These are phyloP conservation scores for Drosophila ustulata DNA, from an alignment of 2,888 invertebrate genomes.

Conservation along the genomic window DNA sequence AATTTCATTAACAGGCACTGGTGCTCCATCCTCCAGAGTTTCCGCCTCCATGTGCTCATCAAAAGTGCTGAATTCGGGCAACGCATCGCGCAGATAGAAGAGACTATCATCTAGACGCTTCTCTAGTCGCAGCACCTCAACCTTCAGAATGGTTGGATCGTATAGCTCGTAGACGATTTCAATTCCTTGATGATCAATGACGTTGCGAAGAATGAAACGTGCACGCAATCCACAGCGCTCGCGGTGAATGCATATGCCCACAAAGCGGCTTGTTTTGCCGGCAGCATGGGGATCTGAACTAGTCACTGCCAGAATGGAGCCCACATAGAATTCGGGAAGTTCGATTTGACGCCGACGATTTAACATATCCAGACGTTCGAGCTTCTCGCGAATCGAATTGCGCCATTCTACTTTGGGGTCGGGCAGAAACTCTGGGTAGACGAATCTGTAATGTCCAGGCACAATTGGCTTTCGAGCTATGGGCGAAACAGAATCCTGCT, in stretches of 20 bases:
- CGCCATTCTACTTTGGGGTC: constrained; percentile 92
- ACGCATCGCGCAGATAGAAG: constrained; percentile 94
- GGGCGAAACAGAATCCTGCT: constrained; percentile 37
- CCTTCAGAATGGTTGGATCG: constrained; percentile 94
- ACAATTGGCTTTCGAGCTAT: constrained; percentile 62
- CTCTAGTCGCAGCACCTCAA: constrained; percentile 96
- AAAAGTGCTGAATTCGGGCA: constrained; percentile 96
- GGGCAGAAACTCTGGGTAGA: constrained; percentile 97
- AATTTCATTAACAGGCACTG: constrained; percentile 92
- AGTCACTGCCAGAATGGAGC: constrained; percentile 95
- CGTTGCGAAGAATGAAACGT: constrained; percentile 95
- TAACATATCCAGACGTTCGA: constrained; percentile 97
- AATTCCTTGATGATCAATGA: constrained; percentile 94
- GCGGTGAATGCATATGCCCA: constrained; percentile 95
- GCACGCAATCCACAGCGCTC: constrained; percentile 93
- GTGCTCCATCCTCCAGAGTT: constrained; percentile 90
- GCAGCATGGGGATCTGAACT: constrained; percentile 94
- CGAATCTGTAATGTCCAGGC: constrained; percentile 88
- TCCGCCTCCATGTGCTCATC: constrained; percentile 96
- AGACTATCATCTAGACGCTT: constrained; percentile 96
- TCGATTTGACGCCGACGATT: constrained; percentile 90
- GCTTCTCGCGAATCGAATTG: constrained; percentile 92
- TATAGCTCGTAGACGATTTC: constrained; percentile 91
- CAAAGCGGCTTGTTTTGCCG: constrained; percentile 91
- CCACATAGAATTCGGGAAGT: constrained; percentile 99